Percentiles rank a stretch among this genome's conserved stretches.
These are phyloP conservation scores for Sphaeramia orbicularis DNA, from an alignment of 2,797 vertebrate species.

Conservation along the genomic window DNA sequence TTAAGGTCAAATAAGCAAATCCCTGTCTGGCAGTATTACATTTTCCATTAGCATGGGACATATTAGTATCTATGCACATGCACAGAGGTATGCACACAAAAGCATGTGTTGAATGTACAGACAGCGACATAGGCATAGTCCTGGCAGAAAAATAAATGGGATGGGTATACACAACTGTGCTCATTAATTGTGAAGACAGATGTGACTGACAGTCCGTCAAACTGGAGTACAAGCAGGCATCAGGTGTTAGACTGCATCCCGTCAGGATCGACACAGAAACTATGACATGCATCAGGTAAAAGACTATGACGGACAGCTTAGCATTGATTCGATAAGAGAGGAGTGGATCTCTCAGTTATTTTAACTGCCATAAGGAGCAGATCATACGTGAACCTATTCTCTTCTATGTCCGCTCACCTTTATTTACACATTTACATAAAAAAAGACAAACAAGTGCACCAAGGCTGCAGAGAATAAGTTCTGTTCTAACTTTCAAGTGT, in stretches of 20 bases:
- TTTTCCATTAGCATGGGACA: slow-evolving; percentile 65
- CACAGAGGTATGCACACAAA: slow-evolving; percentile 17
- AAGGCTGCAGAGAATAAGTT: background rate
- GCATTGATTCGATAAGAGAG: slow-evolving; percentile 10
- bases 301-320: slow-evolving; percentile 31
- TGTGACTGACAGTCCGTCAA: slow-evolving; percentile 40
- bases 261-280: slow-evolving; percentile 35
- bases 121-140: background rate
- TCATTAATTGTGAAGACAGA: slow-evolving; percentile 40
- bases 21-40: slow-evolving; percentile 61
- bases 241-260: slow-evolving; percentile 54
- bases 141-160: slow-evolving; percentile 36
- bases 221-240: slow-evolving; percentile 37
- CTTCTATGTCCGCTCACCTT: background rate
- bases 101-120: slow-evolving; percentile 15
- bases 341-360: slow-evolving; percentile 34
- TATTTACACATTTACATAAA: background rate
- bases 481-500: background rate
- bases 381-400: slow-evolving; percentile 1
- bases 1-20: slow-evolving; percentile 64
- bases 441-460: background rate
- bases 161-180: slow-evolving; percentile 20
- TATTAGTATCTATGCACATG: slow-evolving; percentile 15
- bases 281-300: slow-evolving; percentile 29
- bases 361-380: background rate